These are phyloP conservation scores for Harpagoxenus sublaevis DNA, from an alignment of 2,888 invertebrate genomes.

Conservation along the genomic window DNA sequence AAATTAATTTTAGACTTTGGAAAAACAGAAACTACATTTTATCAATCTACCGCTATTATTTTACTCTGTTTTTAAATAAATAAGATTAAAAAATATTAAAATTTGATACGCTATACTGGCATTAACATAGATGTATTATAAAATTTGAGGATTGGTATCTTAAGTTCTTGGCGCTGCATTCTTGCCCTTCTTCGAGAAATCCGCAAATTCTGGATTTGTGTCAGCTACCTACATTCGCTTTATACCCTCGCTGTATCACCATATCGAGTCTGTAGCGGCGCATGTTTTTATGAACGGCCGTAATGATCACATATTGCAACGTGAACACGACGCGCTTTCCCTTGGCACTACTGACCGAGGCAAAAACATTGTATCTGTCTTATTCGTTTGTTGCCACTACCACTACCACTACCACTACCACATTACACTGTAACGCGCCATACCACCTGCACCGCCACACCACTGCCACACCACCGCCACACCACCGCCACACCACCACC, in stretches of 20 bases:
- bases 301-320: slow-evolving; percentile 67
- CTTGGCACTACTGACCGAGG: slow-evolving; percentile 79
- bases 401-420: background rate
- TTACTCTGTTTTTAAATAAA: background rate
- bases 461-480: background rate
- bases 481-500: background rate
- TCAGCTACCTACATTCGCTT: slow-evolving; percentile 13
- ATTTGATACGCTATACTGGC: too few relatives aligned
- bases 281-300: slow-evolving; percentile 71
- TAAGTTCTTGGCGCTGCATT: background rate
- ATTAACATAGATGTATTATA: background rate
- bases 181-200: background rate
- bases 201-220: slow-evolving; percentile 45
- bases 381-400: background rate
- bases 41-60: background rate
- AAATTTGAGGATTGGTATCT: background rate
- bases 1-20: background rate
- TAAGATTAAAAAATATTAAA: background rate
- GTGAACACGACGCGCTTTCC: slow-evolving; percentile 81
- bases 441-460: background rate
- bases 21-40: background rate
- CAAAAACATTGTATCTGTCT: slow-evolving; percentile 71
- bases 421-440: background rate
- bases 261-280: slow-evolving; percentile 38
- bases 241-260: background rate